Percentiles rank a stretch among this genome's conserved stretches.
These are phyloP conservation scores for Heliconius ethilla DNA, from an alignment of 2,888 invertebrate species.

Conservation along the genomic window DNA sequence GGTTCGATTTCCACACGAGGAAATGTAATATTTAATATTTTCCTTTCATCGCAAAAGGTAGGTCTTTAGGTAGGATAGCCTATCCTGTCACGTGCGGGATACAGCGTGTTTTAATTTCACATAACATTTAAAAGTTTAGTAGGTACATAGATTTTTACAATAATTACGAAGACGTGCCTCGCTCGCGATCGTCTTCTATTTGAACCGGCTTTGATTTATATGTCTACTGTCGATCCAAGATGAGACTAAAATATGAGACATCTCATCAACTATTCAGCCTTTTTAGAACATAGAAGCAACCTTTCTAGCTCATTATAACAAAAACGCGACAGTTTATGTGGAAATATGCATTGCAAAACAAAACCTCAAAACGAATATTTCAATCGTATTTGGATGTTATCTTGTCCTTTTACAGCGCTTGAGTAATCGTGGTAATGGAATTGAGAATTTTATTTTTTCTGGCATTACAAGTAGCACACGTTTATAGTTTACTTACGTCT, in stretches of 20 bases:
- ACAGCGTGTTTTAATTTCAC: slow-evolving; percentile 56
- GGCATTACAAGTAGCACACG: not conserved
- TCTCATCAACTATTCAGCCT: slow-evolving; percentile 76
- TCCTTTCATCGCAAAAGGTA: no score
- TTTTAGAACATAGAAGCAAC: slow-evolving; percentile 69
- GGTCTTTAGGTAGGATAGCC: no score
- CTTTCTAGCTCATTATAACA: slow-evolving; percentile 78
- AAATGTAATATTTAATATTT: no score
- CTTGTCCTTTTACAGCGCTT: slow-evolving; percentile 44
- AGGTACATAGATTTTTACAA: slow-evolving; percentile 62
- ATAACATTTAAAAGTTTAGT: slow-evolving; percentile 61
- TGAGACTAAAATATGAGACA: slow-evolving; percentile 77
- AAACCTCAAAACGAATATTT: slow-evolving; percentile 55
- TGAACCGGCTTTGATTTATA: slow-evolving; percentile 79
- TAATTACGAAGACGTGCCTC: slow-evolving; percentile 77
- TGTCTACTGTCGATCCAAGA: slow-evolving; percentile 66
- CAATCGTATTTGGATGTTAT: slow-evolving; percentile 60
- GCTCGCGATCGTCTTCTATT: slow-evolving; percentile 71
- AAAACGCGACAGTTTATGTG: slow-evolving; percentile 77
- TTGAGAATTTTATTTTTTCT: not conserved
- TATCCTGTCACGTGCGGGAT: no score
- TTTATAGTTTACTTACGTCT: not conserved
- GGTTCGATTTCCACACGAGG: no score
- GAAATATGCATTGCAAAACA: slow-evolving; percentile 53
- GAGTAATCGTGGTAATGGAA: slow-evolving; percentile 50